Evolutionary conservation across 1,140 invertebrate genomes (phyloP), one percentile per base, ranked within the genome.

Genomic region (Dreissena rostriformis): DNA sequence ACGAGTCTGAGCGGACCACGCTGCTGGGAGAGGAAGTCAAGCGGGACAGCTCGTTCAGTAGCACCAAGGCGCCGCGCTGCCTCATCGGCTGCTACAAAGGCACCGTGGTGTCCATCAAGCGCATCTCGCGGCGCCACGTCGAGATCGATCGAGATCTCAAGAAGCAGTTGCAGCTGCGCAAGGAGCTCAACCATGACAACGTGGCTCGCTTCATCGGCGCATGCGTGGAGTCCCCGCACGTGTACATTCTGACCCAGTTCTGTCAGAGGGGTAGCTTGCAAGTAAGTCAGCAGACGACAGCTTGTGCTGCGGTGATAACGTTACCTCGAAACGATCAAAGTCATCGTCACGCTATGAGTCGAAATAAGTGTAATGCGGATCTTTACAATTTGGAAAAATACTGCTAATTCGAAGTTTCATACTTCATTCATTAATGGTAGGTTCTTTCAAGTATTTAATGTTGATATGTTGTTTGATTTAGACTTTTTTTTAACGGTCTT

Each of bases 171-270:
- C 57, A 61, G 22, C 95, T 97, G 96, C 96, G 98, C 94, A 95
- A 97, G 78, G 97, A 98, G 93, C 94, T 98, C 39, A 95, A 97
- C 39, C 97, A 98, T 89, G 97, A 98, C 90, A 98, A 98, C 94
- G 96, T 99, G 74, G 99, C 99, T 94, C 96, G 97, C 70, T 99
- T 99, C 94, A 97, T 99, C 92, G 98, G 98, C 83, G 98, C 98
- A 61, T 97, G 96, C 91, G 96, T 99, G 7, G 97, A 98, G 86
- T 96, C 97, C 1, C 91, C 91, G 0, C 96, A 98, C 88, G 96
- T 98, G 81, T 97, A 97, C 91, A 96, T 98, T 57, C 95, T 98
- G 14, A 97, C 96, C 2, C 97, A 98, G 92, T 98, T 98, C 91
- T 98, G 97, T 93, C 96, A 96, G 94, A 97, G 85, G 66, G 97